Evolutionary conservation across 1,140 invertebrate species (phyloP).

Genomic region (Eriosoma lanigerum): DNA sequence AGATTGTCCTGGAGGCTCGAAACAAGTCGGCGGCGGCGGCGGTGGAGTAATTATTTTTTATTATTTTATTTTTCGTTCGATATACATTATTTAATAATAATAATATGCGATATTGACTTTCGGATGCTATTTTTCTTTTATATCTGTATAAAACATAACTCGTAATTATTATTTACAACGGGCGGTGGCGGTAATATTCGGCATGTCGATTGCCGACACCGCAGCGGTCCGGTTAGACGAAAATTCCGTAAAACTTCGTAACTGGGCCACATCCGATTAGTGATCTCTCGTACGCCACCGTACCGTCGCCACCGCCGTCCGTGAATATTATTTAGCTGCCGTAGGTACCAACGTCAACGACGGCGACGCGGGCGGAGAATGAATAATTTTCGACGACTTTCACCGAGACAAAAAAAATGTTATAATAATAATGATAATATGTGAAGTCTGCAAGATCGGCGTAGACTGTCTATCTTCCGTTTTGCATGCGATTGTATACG

Average conservation of each 20-base stretch:
- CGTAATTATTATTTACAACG: not conserved
- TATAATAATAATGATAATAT: not conserved
- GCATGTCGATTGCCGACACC: not conserved
- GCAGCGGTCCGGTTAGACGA: not conserved
- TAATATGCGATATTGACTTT: slow-evolving; percentile 16
- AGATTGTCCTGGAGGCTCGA: slow-evolving; percentile 21
- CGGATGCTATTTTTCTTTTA: not conserved
- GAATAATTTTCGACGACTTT: slow-evolving; percentile 44
- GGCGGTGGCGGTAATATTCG: not conserved
- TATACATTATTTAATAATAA: not conserved
- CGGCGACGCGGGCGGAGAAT: not conserved
- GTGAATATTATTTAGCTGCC: not conserved
- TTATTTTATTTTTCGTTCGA: slow-evolving; percentile 29
- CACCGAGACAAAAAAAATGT: not conserved
- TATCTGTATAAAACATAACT: not conserved
- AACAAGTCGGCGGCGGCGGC: slow-evolving; percentile 15
- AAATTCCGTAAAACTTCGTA: not conserved
- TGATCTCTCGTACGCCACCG: not conserved
- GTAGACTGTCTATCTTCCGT: not conserved
- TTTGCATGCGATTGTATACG: not conserved
- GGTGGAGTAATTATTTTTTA: slow-evolving; percentile 27
- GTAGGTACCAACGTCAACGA: not conserved
- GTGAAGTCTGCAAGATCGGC: not conserved
- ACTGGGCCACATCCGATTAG: slow-evolving; percentile 35
- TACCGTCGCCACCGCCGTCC: no score